These are phyloP conservation scores for Colius striatus DNA, from an alignment of 2,113 vertebrate genomes.

Conservation along the genomic window DNA sequence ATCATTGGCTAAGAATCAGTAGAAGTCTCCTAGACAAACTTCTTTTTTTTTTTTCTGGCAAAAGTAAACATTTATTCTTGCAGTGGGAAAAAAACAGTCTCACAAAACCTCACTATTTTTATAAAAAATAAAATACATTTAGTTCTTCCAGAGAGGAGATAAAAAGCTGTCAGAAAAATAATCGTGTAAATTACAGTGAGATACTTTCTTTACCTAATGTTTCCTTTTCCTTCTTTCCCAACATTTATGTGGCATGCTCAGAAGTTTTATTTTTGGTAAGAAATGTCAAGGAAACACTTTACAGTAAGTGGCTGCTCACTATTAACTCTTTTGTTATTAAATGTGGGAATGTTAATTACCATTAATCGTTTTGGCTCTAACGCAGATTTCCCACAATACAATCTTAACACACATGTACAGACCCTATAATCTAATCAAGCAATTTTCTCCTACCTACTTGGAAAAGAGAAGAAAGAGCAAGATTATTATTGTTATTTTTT, in stretches of 20 bases:
- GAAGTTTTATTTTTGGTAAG: conserved; percentile 30
- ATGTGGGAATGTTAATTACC: conserved; percentile 55
- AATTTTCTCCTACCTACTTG: conserved; percentile 57
- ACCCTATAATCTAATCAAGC: conserved; percentile 62
- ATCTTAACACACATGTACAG: conserved; percentile 32
- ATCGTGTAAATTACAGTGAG: conserved; percentile 57
- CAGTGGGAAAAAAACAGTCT: conserved; percentile 39
- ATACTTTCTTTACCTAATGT: conserved; percentile 37
- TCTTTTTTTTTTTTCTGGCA: conserved; percentile 61
- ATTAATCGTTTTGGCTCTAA: conserved; percentile 48
- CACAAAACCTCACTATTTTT: conserved; percentile 66
- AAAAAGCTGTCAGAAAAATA: conserved; percentile 73
- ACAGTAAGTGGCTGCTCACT: conserved; percentile 37
- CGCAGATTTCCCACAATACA: conserved; percentile 48
- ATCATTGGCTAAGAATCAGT: conserved; percentile 60
- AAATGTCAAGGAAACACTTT: conserved; percentile 51
- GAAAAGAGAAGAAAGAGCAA: conserved; percentile 4
- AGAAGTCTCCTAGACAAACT: conserved; percentile 16
- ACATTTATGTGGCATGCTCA: conserved; percentile 17
- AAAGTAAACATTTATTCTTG: conserved; percentile 72
- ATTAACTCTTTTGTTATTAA: conserved; percentile 69
- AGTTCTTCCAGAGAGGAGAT: conserved; percentile 70
- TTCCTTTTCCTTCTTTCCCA: conserved; percentile 8
- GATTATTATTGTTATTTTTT: not conserved
- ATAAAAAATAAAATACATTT: conserved; percentile 68